phyloP scores from a whole-genome alignment of 2,888 invertebrate species.

The Heliconius ismenius region DNA sequence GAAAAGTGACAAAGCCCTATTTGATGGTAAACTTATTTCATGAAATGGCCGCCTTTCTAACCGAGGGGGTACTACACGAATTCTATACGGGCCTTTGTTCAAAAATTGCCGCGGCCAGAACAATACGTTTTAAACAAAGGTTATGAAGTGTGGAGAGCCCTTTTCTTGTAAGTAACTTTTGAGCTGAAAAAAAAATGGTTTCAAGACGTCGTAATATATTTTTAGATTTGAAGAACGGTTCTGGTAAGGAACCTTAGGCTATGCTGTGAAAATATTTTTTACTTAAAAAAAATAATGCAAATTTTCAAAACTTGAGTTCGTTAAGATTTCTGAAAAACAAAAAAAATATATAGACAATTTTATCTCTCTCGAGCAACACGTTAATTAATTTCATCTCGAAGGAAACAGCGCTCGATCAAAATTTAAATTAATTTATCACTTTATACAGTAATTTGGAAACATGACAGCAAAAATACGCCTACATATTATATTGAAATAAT shows the following conservation, averaged over 20 bases:
- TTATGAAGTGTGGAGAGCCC: conserved; percentile 45
- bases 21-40: conserved; percentile 29
- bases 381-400: conserved; percentile 5
- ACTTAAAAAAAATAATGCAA: not conserved
- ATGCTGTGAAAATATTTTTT: not conserved
- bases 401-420: conserved; percentile 10
- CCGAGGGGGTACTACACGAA: conserved; percentile 39
- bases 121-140: conserved; percentile 47
- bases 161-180: conserved; percentile 43
- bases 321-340: not conserved
- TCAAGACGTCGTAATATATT: conserved; percentile 30
- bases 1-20: conserved; percentile 28
- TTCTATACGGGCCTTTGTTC: conserved; percentile 42
- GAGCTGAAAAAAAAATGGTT: conserved; percentile 33
- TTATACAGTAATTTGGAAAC: not conserved
- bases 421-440: conserved; percentile 5
- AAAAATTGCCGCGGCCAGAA: conserved; percentile 43
- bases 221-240: conserved; percentile 1
- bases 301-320: not conserved
- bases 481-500: not conserved
- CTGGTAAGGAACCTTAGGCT: not conserved
- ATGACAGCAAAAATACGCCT: not conserved
- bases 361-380: not conserved
- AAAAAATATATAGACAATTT: not conserved
- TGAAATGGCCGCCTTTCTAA: conserved; percentile 36